Percentiles rank a stretch among this genome's conserved stretches.
phyloP scores from a whole-genome alignment of 2,888 invertebrate genomes.

The Polyploca ridens region DNA sequence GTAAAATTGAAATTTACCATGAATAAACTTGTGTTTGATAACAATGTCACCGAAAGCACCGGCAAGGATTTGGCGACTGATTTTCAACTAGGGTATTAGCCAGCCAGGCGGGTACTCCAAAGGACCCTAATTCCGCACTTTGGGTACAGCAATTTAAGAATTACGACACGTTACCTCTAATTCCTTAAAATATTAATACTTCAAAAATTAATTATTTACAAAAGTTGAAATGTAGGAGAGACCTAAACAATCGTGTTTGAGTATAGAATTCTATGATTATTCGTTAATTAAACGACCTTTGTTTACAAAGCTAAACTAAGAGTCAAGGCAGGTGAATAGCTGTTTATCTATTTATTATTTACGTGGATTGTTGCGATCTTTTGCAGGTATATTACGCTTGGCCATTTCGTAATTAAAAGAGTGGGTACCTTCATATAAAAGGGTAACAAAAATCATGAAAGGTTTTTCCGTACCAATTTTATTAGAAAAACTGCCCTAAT shows the following conservation, averaged over 20 bases:
- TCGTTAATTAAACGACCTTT: conserved; percentile 37
- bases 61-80: too few species aligned
- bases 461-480: background rate
- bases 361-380: conserved; percentile 34
- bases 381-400: conserved; percentile 21
- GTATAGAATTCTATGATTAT: background rate
- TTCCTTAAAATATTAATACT: too few species aligned
- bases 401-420: conserved; percentile 11
- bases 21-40: too few species aligned
- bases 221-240: background rate
- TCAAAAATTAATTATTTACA: background rate
- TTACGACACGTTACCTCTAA: too few species aligned
- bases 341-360: conserved; percentile 50
- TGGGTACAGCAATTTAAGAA: too few species aligned
- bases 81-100: too few species aligned
- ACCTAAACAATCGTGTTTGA: background rate
- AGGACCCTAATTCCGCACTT: too few species aligned
- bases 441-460: conserved; percentile 3
- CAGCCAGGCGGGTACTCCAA: too few species aligned
- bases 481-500: background rate
- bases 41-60: too few species aligned
- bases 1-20: too few species aligned
- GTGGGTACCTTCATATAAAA: background rate
- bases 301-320: conserved; percentile 33
- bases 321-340: conserved; percentile 41